Evolutionary conservation across 1,140 invertebrate species (phyloP), one percentile per base, ranked within the genome.

Genomic region (Coboldia fuscipes): DNA sequence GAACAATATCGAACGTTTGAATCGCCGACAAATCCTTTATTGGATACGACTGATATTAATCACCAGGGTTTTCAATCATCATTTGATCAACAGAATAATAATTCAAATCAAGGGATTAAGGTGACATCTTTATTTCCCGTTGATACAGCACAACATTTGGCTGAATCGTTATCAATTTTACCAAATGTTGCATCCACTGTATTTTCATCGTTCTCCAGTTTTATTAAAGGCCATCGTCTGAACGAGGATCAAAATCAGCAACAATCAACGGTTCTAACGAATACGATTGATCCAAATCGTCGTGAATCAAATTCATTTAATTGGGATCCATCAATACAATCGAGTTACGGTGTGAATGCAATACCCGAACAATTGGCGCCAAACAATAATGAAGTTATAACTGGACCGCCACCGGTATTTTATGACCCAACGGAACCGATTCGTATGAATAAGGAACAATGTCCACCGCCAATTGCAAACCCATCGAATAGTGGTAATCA

Each of bases 101-200:
- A 32, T 13, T 34, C 31, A 1, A 46, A 47, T 5, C 35, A 41
- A 14, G 56, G 60, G 39, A 58, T 62, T 1, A 57, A 48, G 35
- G 38, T 49, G 2, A 47, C 61, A 39, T 12, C 4, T 19, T 8
- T 19, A 4, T 13, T 29, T 9, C 5, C n/a, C 8, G 46, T 66
- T 26, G 63, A 64, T 2, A 53, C 64, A 0, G 63, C 64, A 44
- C n/a, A n/a, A n/a, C n/a, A n/a, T n/a, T 54, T 62, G 19, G 58
- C 58, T 3, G 58, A 60, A 41, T 66, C 66, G 27, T 63, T 68
- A 35, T 65, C 63, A 0, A 58, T 62, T 10, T 34, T 62, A 28
- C 65, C 65, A 3, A 57, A 64, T 37, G 62, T 67, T 5, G 65
- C 65, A 0, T 67, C 61, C 20, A 63, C 60, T 17, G 65, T 68